Evolutionary conservation across 1,140 invertebrate genomes (phyloP).

Genomic region (Drosophila pallidifrons): DNA sequence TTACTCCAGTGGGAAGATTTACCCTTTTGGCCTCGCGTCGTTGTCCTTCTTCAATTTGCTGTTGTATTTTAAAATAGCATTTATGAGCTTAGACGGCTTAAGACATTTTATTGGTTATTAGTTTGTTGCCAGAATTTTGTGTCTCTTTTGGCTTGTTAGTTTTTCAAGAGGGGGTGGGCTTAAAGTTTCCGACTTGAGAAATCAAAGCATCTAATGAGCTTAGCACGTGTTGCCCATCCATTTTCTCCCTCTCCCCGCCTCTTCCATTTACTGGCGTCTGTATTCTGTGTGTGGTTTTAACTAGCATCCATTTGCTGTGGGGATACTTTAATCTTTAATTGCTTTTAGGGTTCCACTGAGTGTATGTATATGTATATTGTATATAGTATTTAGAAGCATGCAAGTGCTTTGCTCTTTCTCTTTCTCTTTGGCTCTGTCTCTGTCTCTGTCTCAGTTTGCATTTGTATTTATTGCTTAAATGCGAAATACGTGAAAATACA

Average conservation of each 20-base stretch:
- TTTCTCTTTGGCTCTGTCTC: too few species aligned
- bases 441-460: constrained; percentile 9
- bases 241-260: constrained; percentile 20
- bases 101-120: constrained; percentile 82
- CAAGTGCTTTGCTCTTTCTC: not conserved
- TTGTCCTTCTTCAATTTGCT: not conserved
- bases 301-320: constrained; percentile 12
- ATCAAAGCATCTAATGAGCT: constrained; percentile 76
- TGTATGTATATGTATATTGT: constrained; percentile 4
- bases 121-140: constrained; percentile 58
- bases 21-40: constrained; percentile 31
- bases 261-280: constrained; percentile 1
- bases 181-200: constrained; percentile 48
- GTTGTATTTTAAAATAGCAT: constrained; percentile 77
- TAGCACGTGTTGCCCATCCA: constrained; percentile 76
- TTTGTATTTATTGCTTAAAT: constrained; percentile 43
- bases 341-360: constrained; percentile 48
- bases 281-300: constrained; percentile 22
- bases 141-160: constrained; percentile 40
- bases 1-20: constrained; percentile 29
- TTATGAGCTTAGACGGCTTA: constrained; percentile 79
- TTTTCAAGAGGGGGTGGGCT: not conserved
- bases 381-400: constrained; percentile 15
- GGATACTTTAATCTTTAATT: constrained; percentile 75
- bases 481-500: not conserved